Base-by-base conservation (phyloP, 2,888 invertebrate species). In the Noctua pronuba region DNA sequence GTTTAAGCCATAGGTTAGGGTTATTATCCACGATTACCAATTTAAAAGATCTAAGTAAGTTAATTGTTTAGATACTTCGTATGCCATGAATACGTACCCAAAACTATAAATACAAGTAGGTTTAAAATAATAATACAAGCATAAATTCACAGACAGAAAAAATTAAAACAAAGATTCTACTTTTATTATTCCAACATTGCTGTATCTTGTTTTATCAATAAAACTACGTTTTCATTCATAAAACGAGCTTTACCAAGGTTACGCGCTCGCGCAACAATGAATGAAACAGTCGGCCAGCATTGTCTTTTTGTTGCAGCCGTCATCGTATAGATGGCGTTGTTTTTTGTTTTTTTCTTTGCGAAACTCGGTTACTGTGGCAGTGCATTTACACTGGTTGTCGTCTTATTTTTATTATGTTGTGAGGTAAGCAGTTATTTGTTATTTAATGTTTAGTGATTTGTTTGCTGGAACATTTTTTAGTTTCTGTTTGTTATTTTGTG, bases 281-380 rank as follows among this genome's bases (percentile, higher is more conserved):
- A 83, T 77, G 81, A 69, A 83, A 66, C 65, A 55, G 72, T 73
- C 67, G 55, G 86, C 81, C 73, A 67, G 80, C 76, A 83, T 78
- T 73, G 76, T 91, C 74, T 88, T 93, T 93, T 93, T 93, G 86
- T 92, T 94, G 77, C 87, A 67, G n/a, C 31, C 5, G 31, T 65
- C 66, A 38, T 21, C 78, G 28, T 69, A 80, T 75, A 95, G 94
- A 94, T 95, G 94, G 94, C 94, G 94, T 88, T 85, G 77, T 84
- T 80, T 88, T 84, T 91, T 90, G 28, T 76, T 90, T 84, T 89
- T 87, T 85, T 89, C 88, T 86, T 38, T 28, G 24, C 11, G 16
- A 44, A 67, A 81, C 73, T 78, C 75, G 83, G 84, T 83, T 72
- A 86, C 84, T 79, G 66, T 71, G 83, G 71, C 80, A 80, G 46